Base-by-base conservation (phyloP, 2,797 vertebrate species). In the Neostethus bicornis region DNA sequence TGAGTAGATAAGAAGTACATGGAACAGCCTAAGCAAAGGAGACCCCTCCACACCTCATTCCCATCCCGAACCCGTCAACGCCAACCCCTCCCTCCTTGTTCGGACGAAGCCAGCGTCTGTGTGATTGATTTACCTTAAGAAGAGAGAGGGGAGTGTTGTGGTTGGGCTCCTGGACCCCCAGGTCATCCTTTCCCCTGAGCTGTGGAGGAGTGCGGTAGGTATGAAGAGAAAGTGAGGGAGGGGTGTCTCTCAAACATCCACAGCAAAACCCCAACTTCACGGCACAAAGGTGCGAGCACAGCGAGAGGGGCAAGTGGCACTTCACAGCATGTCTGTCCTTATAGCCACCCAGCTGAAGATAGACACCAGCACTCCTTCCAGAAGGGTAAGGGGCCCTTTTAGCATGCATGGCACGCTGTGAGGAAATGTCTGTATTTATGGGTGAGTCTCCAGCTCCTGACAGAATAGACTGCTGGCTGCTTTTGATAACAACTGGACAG, bases 261-360 rank as follows among this genome's bases (percentile, higher is more conserved):
- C 59, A 70, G 67, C 77, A 62, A 63, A 60, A 58, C 53, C 52
- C 73, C 61, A 89, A 90, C 85, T 90, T 87, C 79, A 65, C 76
- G 66, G 75, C 73, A 69, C 66, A 74, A 72, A 85, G 79, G 81
- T 80, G 72, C 48, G 73, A 73, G 71, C 61, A 13, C 47, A 56
- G 70, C 65, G 39, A 62, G 63, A 62, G 41, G 55, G 35, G 52
- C 58, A 48, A 75, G 77, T 77, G 64, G 20, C 58, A 72, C 67
- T 75, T 73, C 29, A 45, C 79, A 85, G 46, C 12, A 90, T 90
- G 87, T 93, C 90, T 1, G 85, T 92, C 54, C 83, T 93, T 72
- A 89, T 94, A 64, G 89, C 85, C 57, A 88, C 92, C 66, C 91
- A 92, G 51, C 66, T 92, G 59, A 93, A 87, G 79, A 86, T 92